Evolutionary conservation across 2,113 vertebrate species (phyloP), one percentile per base, ranked within the genome.

Genomic region (Oceanodroma tethys): DNA sequence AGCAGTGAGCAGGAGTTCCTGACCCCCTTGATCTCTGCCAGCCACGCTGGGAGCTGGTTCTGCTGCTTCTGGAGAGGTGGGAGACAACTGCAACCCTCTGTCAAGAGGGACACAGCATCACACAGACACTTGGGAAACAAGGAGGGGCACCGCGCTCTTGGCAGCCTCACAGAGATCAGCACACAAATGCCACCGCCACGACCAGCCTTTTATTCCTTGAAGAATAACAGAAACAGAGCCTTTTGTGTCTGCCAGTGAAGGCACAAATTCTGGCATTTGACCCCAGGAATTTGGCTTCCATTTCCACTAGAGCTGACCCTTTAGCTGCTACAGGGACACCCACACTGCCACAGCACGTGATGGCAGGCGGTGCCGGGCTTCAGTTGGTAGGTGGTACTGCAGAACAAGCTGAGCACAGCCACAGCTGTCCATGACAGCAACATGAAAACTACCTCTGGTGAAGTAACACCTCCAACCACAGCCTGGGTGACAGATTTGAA

Each of bases 191-290:
- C 74, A 91, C 67, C 18, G 6, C 43, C 55, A 58, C 15, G 9
- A 88, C 67, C 86, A 90, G 94, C 63, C 87, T 91, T 94, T 94
- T 89, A 78, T 91, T 94, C 55, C 91, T 66, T 62, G 48, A 65
- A 87, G 81, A 90, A 90, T 82, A 90, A 91, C 86, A 91, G 94
- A 83, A 95, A 97, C 81, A 96, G 93, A 96, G 93, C 56, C 81
- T 68, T 95, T 97, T 94, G 93, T 95, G 87, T 92, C 71, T 94
- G 79, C 59, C 91, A 95, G 72, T 2, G 17, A 92, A 90, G 85
- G 96, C 96, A 93, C 36, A 82, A 89, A 73, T 84, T 90, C 89
- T 89, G 85, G 65, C 91, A 94, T 93, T 71, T 88, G 75, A 94
- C 60, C 82, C 89, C 87, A 67, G 93, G 95, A 97, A 97, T 96